Evolutionary conservation across 2,113 vertebrate species (phyloP), one percentile per base, ranked within the genome.

Genomic region (Antidorcas marsupialis): DNA sequence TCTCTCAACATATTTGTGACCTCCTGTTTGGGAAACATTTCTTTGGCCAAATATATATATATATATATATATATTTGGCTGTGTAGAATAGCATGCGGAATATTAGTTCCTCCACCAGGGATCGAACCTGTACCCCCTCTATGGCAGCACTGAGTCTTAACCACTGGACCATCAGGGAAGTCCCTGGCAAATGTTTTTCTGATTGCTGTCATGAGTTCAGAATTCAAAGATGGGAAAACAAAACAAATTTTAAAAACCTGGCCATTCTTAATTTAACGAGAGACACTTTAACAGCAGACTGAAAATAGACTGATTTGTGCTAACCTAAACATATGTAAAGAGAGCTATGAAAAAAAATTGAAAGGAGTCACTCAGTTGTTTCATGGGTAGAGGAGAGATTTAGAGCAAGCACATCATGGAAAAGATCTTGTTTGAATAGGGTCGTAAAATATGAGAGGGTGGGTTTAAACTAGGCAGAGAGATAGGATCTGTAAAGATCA

Each of bases 351-450:
- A 45, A 78, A 88, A 74, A 53, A 79, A 90, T 7, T 47, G 60
- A 36, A 97, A 96, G 52, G 52, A 91, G 36, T n/a, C 78, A 19
- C 43, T 47, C 23, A 67, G 33, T 86, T 88, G 52, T 67, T 19
- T 55, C 53, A 87, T 52, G 82, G 17, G 39, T 78, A 87, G 17
- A 47, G 62, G 2, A 57, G 78, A 78, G 59, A 36, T 79, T 79
- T 78, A 87, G 71, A 92, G 28, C 19, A 45, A 89, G 33, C 25
- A 50, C 27, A 45, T 83, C 43, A 27, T 74, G 60, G 47, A 55
- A 67, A 95, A 89, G n/a, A 71, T 62, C 36, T 94, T 96, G 50
- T 87, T 95, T 92, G 53, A 94, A 90, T 59, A 89, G n/a, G 23
- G 27, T 95, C 27, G 76, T 92, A 74, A 95, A 95, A 53, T 43